These are phyloP conservation scores for Tokudaia muenninki DNA, from an alignment of 2,797 vertebrate species.

Conservation along the genomic window DNA sequence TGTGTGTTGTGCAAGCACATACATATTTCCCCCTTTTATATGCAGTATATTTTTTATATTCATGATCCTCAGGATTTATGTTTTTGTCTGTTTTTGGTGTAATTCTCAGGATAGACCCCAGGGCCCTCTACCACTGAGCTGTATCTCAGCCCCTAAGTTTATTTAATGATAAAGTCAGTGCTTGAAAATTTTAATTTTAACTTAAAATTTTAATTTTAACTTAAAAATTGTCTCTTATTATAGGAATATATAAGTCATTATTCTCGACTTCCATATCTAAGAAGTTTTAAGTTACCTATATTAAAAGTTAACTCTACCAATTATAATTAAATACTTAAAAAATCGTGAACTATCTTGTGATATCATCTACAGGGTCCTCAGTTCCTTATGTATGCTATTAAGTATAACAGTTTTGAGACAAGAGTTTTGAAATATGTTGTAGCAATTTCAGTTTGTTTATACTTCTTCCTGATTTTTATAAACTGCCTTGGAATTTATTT, in stretches of 20 bases:
- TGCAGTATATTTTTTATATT: slow-evolving; percentile 14
- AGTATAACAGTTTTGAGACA: neutral
- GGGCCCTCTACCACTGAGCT: neutral
- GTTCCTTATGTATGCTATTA: slow-evolving; percentile 5
- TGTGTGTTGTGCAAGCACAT: neutral
- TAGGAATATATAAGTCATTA: slow-evolving; percentile 6
- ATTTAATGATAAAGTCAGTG: slow-evolving; percentile 20
- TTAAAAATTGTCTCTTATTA: neutral
- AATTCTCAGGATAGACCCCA: neutral
- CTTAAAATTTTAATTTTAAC: neutral
- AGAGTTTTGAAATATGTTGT: neutral
- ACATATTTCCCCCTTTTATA: neutral
- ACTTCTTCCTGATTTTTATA: neutral
- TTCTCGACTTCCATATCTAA: neutral
- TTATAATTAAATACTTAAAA: slow-evolving; percentile 15
- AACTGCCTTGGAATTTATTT: slow-evolving; percentile 49
- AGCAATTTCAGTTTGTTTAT: neutral
- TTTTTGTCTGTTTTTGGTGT: neutral
- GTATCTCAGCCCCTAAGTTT: neutral
- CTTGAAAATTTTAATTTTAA: neutral
- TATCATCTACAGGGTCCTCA: neutral
- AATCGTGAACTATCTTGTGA: slow-evolving; percentile 8
- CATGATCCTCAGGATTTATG: neutral
- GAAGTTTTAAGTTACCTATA: slow-evolving; percentile 40
- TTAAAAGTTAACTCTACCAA: neutral